Percentiles rank a stretch among this genome's conserved stretches.
Evolutionary conservation across 2,797 vertebrate species (phyloP).

Genomic region (Cheirogaleus major): DNA sequence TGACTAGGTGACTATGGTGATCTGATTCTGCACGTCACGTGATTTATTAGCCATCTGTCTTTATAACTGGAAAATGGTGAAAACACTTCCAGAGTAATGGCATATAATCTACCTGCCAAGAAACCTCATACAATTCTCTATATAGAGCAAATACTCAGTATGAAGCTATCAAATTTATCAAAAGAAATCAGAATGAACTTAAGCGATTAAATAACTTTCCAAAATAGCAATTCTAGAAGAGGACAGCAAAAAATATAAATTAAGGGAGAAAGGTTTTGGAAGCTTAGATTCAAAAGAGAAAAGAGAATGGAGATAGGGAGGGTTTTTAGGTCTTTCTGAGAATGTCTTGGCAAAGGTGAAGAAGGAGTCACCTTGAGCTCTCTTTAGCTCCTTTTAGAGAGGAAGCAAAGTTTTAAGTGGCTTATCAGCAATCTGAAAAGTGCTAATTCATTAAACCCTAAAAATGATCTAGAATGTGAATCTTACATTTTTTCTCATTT

Average conservation of each 20-base stretch:
- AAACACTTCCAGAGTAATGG: neutral
- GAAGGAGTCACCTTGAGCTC: neutral
- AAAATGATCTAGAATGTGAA: neutral
- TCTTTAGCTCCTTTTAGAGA: neutral
- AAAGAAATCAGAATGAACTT: neutral
- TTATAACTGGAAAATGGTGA: neutral
- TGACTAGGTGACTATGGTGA: neutral
- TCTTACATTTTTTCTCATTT: constrained; percentile 16
- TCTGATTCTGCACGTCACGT: neutral
- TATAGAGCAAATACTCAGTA: neutral
- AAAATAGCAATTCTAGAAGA: neutral
- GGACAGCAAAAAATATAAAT: neutral
- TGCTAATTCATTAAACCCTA: neutral
- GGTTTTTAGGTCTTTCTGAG: neutral
- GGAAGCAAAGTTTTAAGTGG: neutral
- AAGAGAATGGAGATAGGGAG: neutral
- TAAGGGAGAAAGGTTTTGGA: neutral
- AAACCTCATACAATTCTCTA: neutral
- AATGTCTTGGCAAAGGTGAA: neutral
- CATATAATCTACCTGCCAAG: neutral
- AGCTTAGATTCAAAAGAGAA: neutral
- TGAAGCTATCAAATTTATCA: neutral
- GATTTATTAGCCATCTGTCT: neutral
- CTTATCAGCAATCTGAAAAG: neutral
- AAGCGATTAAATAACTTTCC: neutral